These are phyloP conservation scores for Maccullochella peelii DNA, from an alignment of 2,113 vertebrate genomes.

Conservation along the genomic window DNA sequence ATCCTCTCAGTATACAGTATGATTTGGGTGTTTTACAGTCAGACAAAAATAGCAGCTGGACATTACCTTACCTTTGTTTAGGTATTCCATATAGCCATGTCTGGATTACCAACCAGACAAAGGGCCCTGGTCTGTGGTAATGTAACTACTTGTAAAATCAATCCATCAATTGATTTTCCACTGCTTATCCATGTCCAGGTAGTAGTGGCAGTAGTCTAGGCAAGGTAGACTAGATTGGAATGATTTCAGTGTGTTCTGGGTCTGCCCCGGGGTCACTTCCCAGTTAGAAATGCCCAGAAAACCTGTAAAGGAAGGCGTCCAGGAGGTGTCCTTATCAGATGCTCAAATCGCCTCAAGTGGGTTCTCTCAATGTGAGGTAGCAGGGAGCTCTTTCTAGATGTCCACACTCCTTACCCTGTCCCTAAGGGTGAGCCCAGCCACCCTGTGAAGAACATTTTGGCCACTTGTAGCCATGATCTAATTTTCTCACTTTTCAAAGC, in stretches of 20 bases:
- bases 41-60: neutral
- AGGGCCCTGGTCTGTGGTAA: neutral
- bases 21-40: neutral
- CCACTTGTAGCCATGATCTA: no score
- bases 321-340: neutral
- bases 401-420: no score
- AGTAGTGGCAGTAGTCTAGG: no score
- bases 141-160: neutral
- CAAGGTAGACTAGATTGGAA: neutral
- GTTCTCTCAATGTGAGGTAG: neutral
- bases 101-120: neutral
- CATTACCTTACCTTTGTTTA: neutral
- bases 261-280: neutral
- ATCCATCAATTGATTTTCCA: neutral
- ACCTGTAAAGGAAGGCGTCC: neutral
- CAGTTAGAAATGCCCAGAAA: neutral
- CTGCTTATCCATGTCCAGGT: neutral
- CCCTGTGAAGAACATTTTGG: no score
- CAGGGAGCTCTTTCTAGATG: no score
- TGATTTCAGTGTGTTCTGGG: neutral
- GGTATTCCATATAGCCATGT: neutral
- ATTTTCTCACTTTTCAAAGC: no score
- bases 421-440: no score
- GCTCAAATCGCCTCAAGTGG: neutral
- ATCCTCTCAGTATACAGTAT: no score